A percentile compares a stretch with the other conserved stretches of the same genome.
phyloP scores from a whole-genome alignment of 2,113 vertebrate species.

The Strigops habroptila region DNA sequence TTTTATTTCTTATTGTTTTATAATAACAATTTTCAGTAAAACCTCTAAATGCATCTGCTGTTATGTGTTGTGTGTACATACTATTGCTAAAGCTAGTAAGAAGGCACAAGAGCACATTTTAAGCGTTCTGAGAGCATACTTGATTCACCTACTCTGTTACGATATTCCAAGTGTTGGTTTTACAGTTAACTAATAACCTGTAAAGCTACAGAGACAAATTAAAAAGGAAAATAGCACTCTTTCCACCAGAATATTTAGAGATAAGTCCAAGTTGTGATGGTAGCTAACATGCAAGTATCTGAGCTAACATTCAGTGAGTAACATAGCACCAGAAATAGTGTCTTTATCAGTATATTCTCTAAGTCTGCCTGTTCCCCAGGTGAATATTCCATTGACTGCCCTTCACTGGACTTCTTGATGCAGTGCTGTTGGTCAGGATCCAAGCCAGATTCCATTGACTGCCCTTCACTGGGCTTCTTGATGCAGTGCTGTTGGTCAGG shows the following conservation, averaged over 20 bases:
- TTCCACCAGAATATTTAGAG: not conserved
- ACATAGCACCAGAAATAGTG: not conserved
- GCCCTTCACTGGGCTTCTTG: not conserved
- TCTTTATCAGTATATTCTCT: not conserved
- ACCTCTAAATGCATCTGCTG: not conserved
- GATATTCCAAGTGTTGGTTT: not conserved
- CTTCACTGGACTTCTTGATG: not conserved
- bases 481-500: not conserved
- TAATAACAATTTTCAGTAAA: not conserved
- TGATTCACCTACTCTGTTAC: not conserved
- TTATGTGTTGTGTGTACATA: not conserved
- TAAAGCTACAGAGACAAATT: not conserved
- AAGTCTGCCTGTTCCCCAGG: not conserved
- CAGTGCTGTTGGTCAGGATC: not conserved
- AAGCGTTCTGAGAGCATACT: not conserved
- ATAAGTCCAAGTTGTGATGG: not conserved
- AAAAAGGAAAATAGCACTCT: not conserved
- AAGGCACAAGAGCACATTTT: not conserved
- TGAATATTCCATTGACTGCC: not conserved
- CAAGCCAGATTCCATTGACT: not conserved
- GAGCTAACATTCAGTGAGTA: not conserved
- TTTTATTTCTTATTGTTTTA: not conserved
- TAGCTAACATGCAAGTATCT: not conserved
- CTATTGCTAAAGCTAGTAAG: not conserved
- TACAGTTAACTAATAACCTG: not conserved